phyloP scores from a whole-genome alignment of 92 coral and sea anemone genomes.

The Galaxea fascicularis region DNA sequence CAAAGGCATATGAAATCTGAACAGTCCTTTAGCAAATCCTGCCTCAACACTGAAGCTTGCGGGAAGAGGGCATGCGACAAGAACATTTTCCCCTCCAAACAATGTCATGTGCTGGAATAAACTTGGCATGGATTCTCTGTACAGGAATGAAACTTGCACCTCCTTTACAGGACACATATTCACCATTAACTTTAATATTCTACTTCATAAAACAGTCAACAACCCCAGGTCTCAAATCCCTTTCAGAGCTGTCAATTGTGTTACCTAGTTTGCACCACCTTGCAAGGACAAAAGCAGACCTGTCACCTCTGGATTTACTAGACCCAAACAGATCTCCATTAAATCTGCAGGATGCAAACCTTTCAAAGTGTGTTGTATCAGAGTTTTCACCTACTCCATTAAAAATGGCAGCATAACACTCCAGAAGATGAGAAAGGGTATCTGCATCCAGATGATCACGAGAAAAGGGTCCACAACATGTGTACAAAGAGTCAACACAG shows the following conservation, averaged over 20 bases:
- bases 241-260: conserved; percentile 44
- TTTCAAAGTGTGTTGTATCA: conserved; percentile 55
- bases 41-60: neutral
- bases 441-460: conserved; percentile 44
- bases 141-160: conserved; percentile 49
- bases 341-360: conserved; percentile 31
- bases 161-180: conserved; percentile 45
- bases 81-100: neutral
- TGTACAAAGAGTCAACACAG: conserved; percentile 23
- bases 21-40: no score
- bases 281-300: conserved; percentile 58
- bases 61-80: neutral
- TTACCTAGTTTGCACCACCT: conserved; percentile 65
- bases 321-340: conserved; percentile 50
- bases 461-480: conserved; percentile 37
- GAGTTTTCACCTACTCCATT: conserved; percentile 52
- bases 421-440: conserved; percentile 39
- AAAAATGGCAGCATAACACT: conserved; percentile 37
- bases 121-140: conserved; percentile 29
- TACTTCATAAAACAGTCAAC: conserved; percentile 58
- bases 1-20: no score
- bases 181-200: conserved; percentile 45
- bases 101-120: neutral
- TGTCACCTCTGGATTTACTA: conserved; percentile 28
- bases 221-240: conserved; percentile 67